Evolutionary conservation across 2,888 invertebrate species (phyloP), one percentile per base, ranked within the genome.

Genomic region (Melanchra persicariae): DNA sequence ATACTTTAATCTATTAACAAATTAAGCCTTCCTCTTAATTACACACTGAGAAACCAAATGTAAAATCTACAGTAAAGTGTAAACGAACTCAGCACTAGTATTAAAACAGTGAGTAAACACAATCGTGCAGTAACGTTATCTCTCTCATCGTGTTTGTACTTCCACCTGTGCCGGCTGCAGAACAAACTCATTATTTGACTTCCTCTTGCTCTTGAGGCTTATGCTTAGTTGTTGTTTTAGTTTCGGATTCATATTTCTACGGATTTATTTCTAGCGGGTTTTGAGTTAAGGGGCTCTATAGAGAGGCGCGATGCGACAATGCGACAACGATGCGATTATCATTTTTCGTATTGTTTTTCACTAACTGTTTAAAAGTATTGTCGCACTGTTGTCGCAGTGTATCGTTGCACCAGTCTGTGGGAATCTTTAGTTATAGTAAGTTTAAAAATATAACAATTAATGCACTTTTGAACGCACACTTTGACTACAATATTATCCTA

Each of bases 121-220:
- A 47, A 47, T 47, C 43, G 55, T 15, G 43, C 34, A 24, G 22
- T 51, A 79, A 54, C 26, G 79, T 43, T 5, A 51, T 37, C 8
- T 49, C 74, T 17, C 7, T 61, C 19, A 19, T 30, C 30, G 0
- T 37, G 37, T 66, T 66, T 62, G 47, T 49, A 7, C 12, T 15
- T 54, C 17, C 24, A 59, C 43, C 64, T 65, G 22, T 22, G 19
- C 12, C 40, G 30, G 12, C 24, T 37, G 40, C 17, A 37, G 26
- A n/a, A 51, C 30, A 1, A 47, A 70, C 51, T 63, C 37, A 58
- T 47, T 65, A 54, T 77, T 77, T 71, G 59, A 51, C 22, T 76
- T 79, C 30, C 17, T 1, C 34, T 26, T 19, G 51, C 37, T 49
- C 22, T n/a, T 10, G 58, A 12, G 9, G 40, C 0, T 52, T 30